These are phyloP conservation scores for Pomacea maculata DNA, from an alignment of 1,140 invertebrate species.

Conservation along the genomic window DNA sequence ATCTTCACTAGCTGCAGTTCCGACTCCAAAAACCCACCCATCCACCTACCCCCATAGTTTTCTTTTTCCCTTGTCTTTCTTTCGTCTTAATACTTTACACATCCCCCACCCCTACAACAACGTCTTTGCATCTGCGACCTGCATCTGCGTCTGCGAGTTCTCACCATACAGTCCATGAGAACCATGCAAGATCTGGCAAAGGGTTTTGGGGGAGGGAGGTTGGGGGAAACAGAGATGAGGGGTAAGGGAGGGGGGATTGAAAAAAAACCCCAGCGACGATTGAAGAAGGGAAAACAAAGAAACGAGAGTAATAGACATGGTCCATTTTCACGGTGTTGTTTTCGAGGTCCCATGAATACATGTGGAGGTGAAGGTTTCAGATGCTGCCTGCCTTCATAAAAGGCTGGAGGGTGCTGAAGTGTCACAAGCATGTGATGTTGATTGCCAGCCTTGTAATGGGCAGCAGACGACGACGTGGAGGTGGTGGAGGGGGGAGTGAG, in stretches of 20 bases:
- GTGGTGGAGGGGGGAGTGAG: neutral
- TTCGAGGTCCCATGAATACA: conserved; percentile 2
- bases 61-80: no score
- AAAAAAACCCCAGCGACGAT: no score
- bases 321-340: neutral
- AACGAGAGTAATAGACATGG: neutral
- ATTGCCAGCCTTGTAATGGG: conserved; percentile 4
- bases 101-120: neutral
- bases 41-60: no score
- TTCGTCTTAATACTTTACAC: no score
- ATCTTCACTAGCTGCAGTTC: no score
- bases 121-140: conserved; percentile 7
- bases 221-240: neutral
- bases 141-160: conserved; percentile 3
- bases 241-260: neutral
- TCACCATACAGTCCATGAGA: neutral
- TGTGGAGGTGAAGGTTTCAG: neutral
- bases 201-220: neutral
- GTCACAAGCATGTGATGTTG: neutral
- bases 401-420: neutral
- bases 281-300: neutral
- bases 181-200: no score
- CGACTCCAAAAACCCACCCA: no score
- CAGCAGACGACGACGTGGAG: neutral
- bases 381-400: neutral